Conservation (phyloP, 2,113 vertebrate genomes). For the Phasianus colchicus region DNA sequence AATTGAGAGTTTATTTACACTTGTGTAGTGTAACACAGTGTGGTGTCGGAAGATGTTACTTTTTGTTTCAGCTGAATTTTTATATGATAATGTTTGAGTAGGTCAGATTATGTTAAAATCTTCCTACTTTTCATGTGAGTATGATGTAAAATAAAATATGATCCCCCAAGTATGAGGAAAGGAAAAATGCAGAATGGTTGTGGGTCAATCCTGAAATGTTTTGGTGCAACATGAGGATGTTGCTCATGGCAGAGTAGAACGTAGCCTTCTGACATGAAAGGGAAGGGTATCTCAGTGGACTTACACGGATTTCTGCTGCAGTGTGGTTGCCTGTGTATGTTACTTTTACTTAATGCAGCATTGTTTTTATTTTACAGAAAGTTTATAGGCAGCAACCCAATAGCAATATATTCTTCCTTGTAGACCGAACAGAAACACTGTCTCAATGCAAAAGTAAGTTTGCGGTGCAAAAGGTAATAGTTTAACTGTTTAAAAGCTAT, state of each 20-base stretch:
- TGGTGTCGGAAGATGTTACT: fast-evolving
- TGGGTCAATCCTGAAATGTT: neutral
- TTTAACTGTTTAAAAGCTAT: neutral
- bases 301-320: neutral
- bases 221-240: neutral
- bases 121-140: neutral
- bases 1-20: neutral
- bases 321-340: neutral
- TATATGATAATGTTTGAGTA: neutral
- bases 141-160: neutral
- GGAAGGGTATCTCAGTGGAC: neutral
- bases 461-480: neutral
- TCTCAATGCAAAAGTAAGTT: constrained; percentile 90
- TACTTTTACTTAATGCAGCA: neutral
- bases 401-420: constrained; percentile 94
- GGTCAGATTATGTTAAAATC: neutral
- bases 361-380: constrained; percentile 81
- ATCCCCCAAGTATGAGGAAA: neutral
- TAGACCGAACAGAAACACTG: constrained; percentile 84
- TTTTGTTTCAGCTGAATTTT: neutral
- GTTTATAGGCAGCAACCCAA: constrained; percentile 94
- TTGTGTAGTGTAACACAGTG: neutral
- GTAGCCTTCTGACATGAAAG: neutral
- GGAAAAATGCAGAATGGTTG: neutral
- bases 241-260: neutral